A percentile compares a stretch with the other conserved stretches of the same genome.
phyloP scores from a whole-genome alignment of 2,888 invertebrate genomes.

The Creontiades dilutus region DNA sequence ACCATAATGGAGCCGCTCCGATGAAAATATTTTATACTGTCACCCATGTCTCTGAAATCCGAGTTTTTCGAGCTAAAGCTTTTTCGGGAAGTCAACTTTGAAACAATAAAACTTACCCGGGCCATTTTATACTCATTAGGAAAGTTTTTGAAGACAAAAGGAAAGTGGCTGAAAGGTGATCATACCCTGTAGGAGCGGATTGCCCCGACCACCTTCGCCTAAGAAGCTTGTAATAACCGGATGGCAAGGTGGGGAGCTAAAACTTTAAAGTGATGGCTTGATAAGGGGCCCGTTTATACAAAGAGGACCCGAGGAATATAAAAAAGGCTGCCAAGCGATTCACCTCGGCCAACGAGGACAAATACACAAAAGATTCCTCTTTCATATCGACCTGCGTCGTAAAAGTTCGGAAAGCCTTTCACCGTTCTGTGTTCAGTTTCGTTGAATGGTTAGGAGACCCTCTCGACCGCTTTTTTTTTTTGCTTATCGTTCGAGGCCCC shows the following conservation, averaged over 20 bases:
- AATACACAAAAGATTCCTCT: constrained; percentile 47
- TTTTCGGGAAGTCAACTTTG: constrained; percentile 15
- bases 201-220: neutral
- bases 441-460: constrained; percentile 26
- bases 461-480: constrained; percentile 22
- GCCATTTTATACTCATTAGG: constrained; percentile 42
- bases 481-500: neutral
- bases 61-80: neutral
- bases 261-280: constrained; percentile 53
- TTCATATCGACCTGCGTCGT: constrained; percentile 28
- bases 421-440: neutral
- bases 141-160: constrained; percentile 22
- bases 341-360: constrained; percentile 17
- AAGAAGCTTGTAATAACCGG: constrained; percentile 14
- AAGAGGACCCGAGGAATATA: constrained; percentile 18
- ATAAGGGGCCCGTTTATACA: constrained; percentile 34
- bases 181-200: neutral
- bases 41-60: neutral
- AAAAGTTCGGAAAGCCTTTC: constrained; percentile 39
- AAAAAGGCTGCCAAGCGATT: neutral
- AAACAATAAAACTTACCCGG: neutral
- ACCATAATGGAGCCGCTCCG: neutral
- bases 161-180: constrained; percentile 41
- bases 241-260: constrained; percentile 25
- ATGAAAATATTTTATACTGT: neutral